Evolutionary conservation across 1,140 invertebrate species (phyloP).

Genomic region (Apis dorsata): DNA sequence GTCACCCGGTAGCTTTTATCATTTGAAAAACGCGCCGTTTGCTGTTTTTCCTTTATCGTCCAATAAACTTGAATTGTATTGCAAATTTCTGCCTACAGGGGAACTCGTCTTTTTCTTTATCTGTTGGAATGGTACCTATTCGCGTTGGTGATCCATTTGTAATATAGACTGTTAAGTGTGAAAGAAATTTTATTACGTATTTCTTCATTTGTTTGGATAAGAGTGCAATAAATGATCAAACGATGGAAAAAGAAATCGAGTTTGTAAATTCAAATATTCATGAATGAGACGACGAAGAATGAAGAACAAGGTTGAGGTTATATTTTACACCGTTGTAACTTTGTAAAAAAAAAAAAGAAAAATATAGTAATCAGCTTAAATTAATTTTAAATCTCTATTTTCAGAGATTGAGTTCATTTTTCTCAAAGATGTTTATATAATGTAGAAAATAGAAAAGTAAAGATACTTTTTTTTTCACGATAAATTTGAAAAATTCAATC

Average conservation of each 20-base stretch:
- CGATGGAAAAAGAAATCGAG: background rate
- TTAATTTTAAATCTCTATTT: no score
- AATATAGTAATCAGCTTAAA: no score
- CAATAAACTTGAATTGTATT: conserved; percentile 61
- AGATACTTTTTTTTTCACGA: no score
- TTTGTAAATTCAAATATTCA: no score
- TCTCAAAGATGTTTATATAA: no score
- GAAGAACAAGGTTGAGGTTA: no score
- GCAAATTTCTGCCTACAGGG: conserved; percentile 60
- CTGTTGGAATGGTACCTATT: background rate
- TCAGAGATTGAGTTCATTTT: no score
- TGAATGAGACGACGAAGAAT: no score
- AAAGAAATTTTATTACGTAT: background rate
- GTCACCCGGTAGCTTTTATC: conserved; percentile 34
- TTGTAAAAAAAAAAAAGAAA: no score
- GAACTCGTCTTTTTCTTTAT: conserved; percentile 44
- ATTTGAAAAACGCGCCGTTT: conserved; percentile 48
- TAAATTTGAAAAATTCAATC: no score
- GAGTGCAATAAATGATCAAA: background rate
- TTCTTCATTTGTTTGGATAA: background rate
- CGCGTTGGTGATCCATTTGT: conserved; percentile 15
- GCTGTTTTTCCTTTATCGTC: conserved; percentile 57
- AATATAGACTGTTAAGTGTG: background rate
- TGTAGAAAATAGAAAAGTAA: no score
- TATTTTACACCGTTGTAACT: no score